phyloP scores from a whole-genome alignment of 2,797 vertebrate genomes.

The Acrocephalus scirpaceus region DNA sequence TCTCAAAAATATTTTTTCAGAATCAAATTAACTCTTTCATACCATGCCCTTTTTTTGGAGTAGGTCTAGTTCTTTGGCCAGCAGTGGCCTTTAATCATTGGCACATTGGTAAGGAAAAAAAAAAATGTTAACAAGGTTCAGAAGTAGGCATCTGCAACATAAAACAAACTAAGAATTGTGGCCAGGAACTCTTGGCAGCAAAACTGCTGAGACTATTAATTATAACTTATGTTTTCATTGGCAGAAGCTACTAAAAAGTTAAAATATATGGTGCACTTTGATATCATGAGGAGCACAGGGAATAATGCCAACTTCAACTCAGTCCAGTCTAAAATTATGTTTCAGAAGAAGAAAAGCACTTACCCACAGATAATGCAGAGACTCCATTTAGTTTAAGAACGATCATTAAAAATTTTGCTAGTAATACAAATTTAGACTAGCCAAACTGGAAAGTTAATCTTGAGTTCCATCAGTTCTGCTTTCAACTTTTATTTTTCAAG shows the following conservation, averaged over 20 bases:
- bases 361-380: background rate
- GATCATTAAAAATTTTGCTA: conserved; percentile 1
- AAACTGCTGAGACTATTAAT: conserved; percentile 52
- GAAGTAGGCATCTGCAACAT: conserved; percentile 3
- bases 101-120: background rate
- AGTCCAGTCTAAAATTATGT: conserved; percentile 1
- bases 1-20: background rate
- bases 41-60: rapidly evolving
- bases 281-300: background rate
- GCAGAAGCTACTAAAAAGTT: conserved; percentile 39
- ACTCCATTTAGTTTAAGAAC: background rate
- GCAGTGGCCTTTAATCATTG: background rate
- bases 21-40: background rate
- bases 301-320: conserved; percentile 29
- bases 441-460: background rate
- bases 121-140: background rate
- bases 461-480: conserved; percentile 5
- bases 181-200: conserved; percentile 37
- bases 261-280: conserved; percentile 56
- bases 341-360: conserved; percentile 42
- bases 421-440: background rate
- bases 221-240: conserved; percentile 59
- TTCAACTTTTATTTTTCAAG: conserved; percentile 37
- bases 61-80: background rate
- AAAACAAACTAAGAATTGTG: conserved; percentile 27